Conservation (phyloP, 2,113 vertebrate species). For the Zapus hudsonius region DNA sequence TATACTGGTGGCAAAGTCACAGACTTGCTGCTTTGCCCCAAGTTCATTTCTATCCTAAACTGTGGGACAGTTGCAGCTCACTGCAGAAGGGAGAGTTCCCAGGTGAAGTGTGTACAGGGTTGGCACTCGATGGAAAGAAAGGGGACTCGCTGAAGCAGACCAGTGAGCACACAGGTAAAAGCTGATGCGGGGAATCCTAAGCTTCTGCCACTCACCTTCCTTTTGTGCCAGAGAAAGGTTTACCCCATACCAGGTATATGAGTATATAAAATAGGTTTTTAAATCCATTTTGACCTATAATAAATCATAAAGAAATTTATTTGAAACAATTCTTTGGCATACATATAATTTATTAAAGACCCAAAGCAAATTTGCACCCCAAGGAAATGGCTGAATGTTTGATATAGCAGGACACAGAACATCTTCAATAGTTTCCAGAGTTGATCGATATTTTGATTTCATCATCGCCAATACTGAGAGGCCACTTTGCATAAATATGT, state of each 20-base stretch:
- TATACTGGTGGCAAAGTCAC: rapidly evolving
- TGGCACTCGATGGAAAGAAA: rapidly evolving
- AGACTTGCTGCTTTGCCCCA: rapidly evolving
- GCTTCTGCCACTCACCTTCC: not conserved
- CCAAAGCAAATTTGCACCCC: not conserved
- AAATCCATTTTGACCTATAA: too few species aligned
- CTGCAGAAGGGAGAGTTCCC: rapidly evolving
- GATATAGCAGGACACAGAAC: not conserved
- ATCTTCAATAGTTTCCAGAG: not conserved
- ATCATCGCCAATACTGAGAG: not conserved
- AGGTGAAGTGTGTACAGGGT: rapidly evolving
- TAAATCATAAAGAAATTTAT: not conserved
- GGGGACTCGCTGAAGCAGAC: not conserved
- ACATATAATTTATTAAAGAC: not conserved
- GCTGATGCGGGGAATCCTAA: not conserved
- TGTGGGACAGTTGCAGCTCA: not conserved
- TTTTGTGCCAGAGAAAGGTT: not conserved
- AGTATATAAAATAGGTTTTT: not conserved
- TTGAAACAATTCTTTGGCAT: not conserved
- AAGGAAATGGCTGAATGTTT: not conserved
- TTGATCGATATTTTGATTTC: not conserved
- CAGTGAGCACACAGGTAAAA: rapidly evolving
- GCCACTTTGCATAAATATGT: not conserved
- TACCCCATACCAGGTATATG: not conserved
- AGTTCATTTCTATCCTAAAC: not conserved